phyloP scores from a whole-genome alignment of 2,113 vertebrate genomes.

The Boleophthalmus pectinirostris region DNA sequence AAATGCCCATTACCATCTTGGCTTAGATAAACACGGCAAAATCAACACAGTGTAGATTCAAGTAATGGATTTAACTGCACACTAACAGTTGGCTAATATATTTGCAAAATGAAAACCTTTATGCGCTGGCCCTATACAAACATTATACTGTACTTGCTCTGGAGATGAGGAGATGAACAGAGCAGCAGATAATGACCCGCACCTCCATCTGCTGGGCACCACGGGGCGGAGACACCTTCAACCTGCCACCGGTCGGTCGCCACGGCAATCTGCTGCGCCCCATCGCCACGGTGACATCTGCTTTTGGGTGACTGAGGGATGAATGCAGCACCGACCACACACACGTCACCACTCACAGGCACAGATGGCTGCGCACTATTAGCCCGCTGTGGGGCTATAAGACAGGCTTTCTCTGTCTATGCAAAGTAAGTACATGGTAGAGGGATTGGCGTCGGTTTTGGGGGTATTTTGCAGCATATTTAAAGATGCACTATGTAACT shows the following conservation, averaged over 20 bases:
- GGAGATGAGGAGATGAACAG: constrained; percentile 55
- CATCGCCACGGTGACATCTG: constrained; percentile 77
- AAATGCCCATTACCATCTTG: neutral
- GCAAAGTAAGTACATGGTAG: constrained; percentile 44
- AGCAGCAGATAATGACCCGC: constrained; percentile 69
- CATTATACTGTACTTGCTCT: constrained; percentile 29
- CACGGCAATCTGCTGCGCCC: constrained; percentile 75
- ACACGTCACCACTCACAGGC: constrained; percentile 64
- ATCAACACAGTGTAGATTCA: constrained; percentile 12
- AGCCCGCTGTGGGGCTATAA: constrained; percentile 54
- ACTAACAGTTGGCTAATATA: constrained; percentile 45
- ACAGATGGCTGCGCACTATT: constrained; percentile 48
- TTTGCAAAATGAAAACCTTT: constrained; percentile 35
- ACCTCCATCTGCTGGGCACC: constrained; percentile 69
- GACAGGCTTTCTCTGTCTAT: constrained; percentile 51
- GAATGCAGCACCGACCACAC: constrained; percentile 69
- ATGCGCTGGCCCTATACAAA: constrained; percentile 30
- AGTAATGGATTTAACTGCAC: constrained; percentile 51
- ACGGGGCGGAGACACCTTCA: constrained; percentile 73
- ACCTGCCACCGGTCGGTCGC: constrained; percentile 65
- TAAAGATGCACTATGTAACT: too few species aligned
- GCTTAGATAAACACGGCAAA: neutral
- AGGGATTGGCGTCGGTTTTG: constrained; percentile 1
- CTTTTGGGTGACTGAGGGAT: constrained; percentile 77
- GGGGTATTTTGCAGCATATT: too few species aligned